Percentiles rank a stretch among this genome's conserved stretches.
phyloP scores from a whole-genome alignment of 2,113 vertebrate genomes.

The Rhinoderma darwinii region DNA sequence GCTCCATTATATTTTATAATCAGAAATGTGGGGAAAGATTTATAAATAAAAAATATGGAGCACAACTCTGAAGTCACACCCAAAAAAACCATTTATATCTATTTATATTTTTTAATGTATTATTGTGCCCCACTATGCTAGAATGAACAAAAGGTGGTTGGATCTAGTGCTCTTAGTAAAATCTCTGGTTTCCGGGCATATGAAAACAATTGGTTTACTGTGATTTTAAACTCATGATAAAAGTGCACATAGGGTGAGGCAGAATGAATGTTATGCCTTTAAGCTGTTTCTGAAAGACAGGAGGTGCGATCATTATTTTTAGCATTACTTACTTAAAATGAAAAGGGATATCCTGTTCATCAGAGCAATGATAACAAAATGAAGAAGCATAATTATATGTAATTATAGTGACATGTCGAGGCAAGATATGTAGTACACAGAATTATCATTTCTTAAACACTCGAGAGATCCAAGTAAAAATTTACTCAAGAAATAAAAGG shows the following conservation, averaged over 20 bases:
- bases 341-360: constrained; percentile 50
- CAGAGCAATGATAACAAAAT: constrained; percentile 45
- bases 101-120: no score
- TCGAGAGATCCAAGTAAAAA: neutral
- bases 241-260: constrained; percentile 21
- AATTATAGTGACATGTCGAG: constrained; percentile 45
- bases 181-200: neutral
- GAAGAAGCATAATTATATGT: constrained; percentile 36
- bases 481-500: neutral
- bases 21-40: no score
- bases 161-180: neutral
- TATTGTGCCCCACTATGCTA: neutral
- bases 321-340: constrained; percentile 20
- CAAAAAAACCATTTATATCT: no score
- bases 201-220: neutral
- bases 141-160: neutral
- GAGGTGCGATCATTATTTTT: constrained; percentile 40
- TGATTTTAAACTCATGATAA: neutral
- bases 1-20: no score
- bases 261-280: neutral
- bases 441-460: neutral
- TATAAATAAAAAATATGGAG: no score
- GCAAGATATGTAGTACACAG: neutral
- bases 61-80: no score
- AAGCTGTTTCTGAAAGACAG: constrained; percentile 23